Conservation (phyloP, 2,888 invertebrate species). For the Diadegma fenestrale region DNA sequence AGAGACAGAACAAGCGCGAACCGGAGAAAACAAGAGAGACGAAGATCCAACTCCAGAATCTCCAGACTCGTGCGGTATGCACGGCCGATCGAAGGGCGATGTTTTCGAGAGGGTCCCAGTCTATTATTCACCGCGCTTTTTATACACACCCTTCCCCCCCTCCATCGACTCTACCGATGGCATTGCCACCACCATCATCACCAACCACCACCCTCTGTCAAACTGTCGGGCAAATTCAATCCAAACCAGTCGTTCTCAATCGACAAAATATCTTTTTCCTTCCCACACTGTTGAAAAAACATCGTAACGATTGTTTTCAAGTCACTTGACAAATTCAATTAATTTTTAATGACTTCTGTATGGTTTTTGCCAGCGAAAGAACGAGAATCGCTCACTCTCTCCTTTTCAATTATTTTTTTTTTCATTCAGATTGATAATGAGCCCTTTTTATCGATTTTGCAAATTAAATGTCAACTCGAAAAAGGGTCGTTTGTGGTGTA, state of each 20-base stretch:
- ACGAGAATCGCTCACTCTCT: neutral
- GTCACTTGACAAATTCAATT: slow-evolving; percentile 7
- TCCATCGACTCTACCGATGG: slow-evolving; percentile 41
- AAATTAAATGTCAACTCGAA: neutral
- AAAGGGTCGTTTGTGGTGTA: neutral
- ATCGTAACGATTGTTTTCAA: neutral
- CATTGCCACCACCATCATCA: slow-evolving; percentile 59
- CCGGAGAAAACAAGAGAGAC: slow-evolving; percentile 50
- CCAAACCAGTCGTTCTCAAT: slow-evolving; percentile 82
- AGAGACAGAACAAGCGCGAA: slow-evolving; percentile 34
- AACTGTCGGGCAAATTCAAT: slow-evolving; percentile 83
- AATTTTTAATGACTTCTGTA: slow-evolving; percentile 19
- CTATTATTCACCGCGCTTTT: slow-evolving; percentile 84
- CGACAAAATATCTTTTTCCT: slow-evolving; percentile 42
- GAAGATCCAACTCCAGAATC: slow-evolving; percentile 69
- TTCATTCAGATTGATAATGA: too few relatives aligned
- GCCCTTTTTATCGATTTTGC: neutral
- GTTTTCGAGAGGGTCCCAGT: slow-evolving; percentile 83
- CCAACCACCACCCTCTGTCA: slow-evolving; percentile 76
- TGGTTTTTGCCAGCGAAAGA: slow-evolving; percentile 9
- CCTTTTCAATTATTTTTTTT: neutral
- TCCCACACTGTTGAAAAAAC: slow-evolving; percentile 13
- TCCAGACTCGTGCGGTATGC: slow-evolving; percentile 76
- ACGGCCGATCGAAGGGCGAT: slow-evolving; percentile 78
- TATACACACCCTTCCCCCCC: slow-evolving; percentile 74